phyloP scores from a whole-genome alignment of 1,140 invertebrate species.

The Chionoecetes opilio region DNA sequence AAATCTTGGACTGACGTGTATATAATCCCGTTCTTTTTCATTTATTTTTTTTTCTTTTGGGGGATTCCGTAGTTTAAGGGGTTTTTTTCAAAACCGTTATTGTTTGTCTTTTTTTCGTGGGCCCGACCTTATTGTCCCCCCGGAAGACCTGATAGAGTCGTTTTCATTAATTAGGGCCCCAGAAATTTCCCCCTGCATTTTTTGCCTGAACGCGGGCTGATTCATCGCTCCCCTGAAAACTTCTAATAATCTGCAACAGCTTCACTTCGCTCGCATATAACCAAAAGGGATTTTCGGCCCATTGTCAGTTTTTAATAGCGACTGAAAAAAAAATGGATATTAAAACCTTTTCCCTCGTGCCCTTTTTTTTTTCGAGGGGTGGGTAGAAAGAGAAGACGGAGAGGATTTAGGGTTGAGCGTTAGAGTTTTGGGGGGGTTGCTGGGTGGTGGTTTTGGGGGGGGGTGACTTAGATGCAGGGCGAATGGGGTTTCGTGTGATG shows the following conservation, averaged over 20 bases:
- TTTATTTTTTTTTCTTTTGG: no score
- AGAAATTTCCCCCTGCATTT: neutral
- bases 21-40: neutral
- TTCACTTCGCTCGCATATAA: neutral
- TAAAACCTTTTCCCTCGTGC: no score
- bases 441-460: neutral
- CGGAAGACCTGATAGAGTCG: neutral
- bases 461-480: neutral
- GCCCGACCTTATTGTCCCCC: neutral
- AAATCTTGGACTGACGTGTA: no score
- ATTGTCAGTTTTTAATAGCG: conserved; percentile 20
- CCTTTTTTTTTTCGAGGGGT: no score
- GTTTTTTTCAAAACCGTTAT: neutral
- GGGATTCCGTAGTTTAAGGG: neutral
- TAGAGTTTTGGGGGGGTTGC: neutral
- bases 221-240: neutral
- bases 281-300: neutral
- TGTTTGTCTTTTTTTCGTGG: neutral
- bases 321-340: neutral
- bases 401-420: neutral
- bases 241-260: conserved; percentile 20
- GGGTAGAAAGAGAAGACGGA: neutral
- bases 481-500: neutral
- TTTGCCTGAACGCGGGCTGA: neutral
- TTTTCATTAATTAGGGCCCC: no score